Evolutionary conservation across 2,113 vertebrate species (phyloP).

Genomic region (Melanocharis versteri): DNA sequence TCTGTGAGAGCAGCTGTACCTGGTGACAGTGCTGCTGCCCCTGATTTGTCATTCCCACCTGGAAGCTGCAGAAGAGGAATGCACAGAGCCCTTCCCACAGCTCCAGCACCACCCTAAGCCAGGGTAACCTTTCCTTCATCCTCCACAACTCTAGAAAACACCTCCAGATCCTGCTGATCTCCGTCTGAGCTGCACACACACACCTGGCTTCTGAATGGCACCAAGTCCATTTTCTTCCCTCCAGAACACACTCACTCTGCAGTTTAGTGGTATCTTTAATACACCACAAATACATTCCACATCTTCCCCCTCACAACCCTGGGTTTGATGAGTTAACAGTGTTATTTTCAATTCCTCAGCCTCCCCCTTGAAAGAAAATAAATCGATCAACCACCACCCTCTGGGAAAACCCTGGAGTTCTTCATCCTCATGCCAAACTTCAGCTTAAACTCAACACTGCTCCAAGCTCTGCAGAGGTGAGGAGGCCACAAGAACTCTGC

Average conservation of each 20-base stretch:
- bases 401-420: background rate
- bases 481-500: background rate
- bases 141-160: background rate
- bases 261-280: background rate
- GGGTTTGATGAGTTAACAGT: background rate
- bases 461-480: background rate
- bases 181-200: background rate
- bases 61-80: background rate
- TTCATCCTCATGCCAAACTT: background rate
- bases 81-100: background rate
- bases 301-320: background rate
- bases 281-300: background rate
- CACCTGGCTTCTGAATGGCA: background rate
- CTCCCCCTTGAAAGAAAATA: background rate
- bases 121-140: accelerated
- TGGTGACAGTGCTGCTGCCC: background rate
- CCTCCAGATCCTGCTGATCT: background rate
- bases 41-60: background rate
- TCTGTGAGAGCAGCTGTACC: too few species aligned
- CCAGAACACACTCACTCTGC: background rate
- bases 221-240: background rate
- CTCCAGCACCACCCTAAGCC: background rate
- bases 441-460: background rate
- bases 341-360: background rate
- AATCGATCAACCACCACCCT: background rate